Evolutionary conservation across 1,140 invertebrate genomes (phyloP), one percentile per base, ranked within the genome.

Genomic region (Alviniconcha marisindica): DNA sequence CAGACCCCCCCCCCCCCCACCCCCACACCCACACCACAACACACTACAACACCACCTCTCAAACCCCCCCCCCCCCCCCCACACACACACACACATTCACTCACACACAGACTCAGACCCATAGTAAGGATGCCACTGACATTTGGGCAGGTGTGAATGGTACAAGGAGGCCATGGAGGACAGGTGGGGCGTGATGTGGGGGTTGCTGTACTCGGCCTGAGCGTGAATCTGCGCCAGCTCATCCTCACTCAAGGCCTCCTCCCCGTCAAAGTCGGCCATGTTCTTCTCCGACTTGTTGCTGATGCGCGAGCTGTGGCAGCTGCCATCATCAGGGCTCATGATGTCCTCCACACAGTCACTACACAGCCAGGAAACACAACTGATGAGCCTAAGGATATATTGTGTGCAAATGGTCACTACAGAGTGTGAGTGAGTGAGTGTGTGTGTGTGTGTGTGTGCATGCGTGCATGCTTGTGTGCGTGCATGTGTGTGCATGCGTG

Each of bases 201-300:
- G 91, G 48, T 77, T 80, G 82, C 87, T 88, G 79, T 85, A 91
- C 24, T 89, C 87, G 15, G 88, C 83, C 80, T 90, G 88, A 36
- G 91, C 91, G 85, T 91, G 92, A 18, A 97, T 94, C 85, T 97
- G 95, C 0, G 96, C 96, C 24, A 98, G 92, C 92, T 98, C 97
- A 87, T 98, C 97, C 81, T 93, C 92, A 83, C 90, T 98, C 96
- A 92, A 96, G 96, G 36, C 95, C 51, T 98, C 97, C 90, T 98
- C 97, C 38, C 97, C 97, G 87, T 98, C 97, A 90, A 98, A 97
- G 93, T 98, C 97, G 0, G 97, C 97, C 95, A 98, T 96, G 92
- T 98, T 98, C 86, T 98, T 98, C 87, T 98, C 97, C n/a, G 97
- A 98, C 93, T 98, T 98, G 82, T 96, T 97, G 63, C 97, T 97